phyloP scores from a whole-genome alignment of 2,888 invertebrate genomes.

The Oasisia sp. region DNA sequence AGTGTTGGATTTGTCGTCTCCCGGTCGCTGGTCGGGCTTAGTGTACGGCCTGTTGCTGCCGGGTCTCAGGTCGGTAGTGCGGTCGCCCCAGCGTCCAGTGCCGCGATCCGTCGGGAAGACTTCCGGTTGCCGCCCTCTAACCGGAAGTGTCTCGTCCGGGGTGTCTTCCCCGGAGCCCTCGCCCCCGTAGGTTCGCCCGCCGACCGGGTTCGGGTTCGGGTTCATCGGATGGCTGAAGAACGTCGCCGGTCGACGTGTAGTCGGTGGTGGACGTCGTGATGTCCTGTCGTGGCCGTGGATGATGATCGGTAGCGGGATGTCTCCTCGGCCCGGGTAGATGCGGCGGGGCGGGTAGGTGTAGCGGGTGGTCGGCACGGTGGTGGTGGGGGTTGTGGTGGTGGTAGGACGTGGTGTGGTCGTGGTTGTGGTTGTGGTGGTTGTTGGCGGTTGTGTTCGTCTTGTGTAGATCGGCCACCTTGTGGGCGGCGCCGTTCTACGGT shows the following conservation, averaged over 20 bases:
- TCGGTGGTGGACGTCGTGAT: background rate
- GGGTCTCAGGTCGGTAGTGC: background rate
- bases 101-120: background rate
- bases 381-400: background rate
- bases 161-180: background rate
- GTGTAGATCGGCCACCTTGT: background rate
- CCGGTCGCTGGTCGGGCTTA: background rate
- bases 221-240: background rate
- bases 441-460: background rate
- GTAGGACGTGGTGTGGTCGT: background rate
- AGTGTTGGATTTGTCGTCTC: background rate
- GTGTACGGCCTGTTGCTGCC: background rate
- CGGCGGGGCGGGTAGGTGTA: background rate
- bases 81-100: background rate
- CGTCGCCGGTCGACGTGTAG: background rate
- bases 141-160: background rate
- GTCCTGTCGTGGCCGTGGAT: background rate
- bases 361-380: background rate
- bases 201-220: background rate
- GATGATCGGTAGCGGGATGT: background rate
- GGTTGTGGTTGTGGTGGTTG: background rate
- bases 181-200: background rate
- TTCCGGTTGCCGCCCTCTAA: background rate
- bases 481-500: background rate
- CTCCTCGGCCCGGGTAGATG: background rate